phyloP scores from a whole-genome alignment of 2,113 vertebrate genomes.

The Microtus richardsoni region DNA sequence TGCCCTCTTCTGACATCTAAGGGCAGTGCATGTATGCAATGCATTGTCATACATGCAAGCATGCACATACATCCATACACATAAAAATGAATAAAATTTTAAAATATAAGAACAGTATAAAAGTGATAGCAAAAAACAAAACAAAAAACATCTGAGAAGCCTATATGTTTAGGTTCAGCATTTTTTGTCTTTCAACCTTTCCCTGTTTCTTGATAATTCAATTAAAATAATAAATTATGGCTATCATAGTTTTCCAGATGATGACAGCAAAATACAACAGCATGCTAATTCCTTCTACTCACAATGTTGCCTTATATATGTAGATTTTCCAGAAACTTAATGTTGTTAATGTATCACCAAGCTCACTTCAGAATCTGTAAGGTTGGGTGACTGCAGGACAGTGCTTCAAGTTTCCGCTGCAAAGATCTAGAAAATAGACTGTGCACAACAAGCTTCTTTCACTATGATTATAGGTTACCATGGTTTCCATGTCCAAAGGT shows the following conservation, averaged over 20 bases:
- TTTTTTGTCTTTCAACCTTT: constrained; percentile 11
- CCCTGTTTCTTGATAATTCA: constrained; percentile 37
- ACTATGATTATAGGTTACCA: constrained; percentile 41
- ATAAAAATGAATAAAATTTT: not conserved
- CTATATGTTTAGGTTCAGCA: constrained; percentile 14
- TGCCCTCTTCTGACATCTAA: not conserved
- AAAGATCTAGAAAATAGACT: constrained; percentile 38
- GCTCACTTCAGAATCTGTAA: constrained; percentile 34
- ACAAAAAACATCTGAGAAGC: not conserved
- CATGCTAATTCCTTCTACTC: constrained; percentile 45
- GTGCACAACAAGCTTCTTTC: not conserved
- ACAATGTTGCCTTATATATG: constrained; percentile 55
- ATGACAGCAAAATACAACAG: constrained; percentile 57
- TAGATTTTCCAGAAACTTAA: constrained; percentile 57
- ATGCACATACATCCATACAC: not conserved
- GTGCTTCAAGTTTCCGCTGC: not conserved
- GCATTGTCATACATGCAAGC: not conserved
- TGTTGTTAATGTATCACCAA: constrained; percentile 46
- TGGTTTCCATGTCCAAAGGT: constrained; percentile 67
- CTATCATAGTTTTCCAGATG: constrained; percentile 49
- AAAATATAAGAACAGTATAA: constrained; percentile 49
- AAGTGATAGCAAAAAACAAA: constrained; percentile 35
- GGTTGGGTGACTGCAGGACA: not conserved
- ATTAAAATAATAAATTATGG: constrained; percentile 70
- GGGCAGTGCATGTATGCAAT: not conserved